Percentiles rank a stretch among this genome's conserved stretches.
These are phyloP conservation scores for Ormyrus pomaceus DNA, from an alignment of 2,888 invertebrate species.

Conservation along the genomic window DNA sequence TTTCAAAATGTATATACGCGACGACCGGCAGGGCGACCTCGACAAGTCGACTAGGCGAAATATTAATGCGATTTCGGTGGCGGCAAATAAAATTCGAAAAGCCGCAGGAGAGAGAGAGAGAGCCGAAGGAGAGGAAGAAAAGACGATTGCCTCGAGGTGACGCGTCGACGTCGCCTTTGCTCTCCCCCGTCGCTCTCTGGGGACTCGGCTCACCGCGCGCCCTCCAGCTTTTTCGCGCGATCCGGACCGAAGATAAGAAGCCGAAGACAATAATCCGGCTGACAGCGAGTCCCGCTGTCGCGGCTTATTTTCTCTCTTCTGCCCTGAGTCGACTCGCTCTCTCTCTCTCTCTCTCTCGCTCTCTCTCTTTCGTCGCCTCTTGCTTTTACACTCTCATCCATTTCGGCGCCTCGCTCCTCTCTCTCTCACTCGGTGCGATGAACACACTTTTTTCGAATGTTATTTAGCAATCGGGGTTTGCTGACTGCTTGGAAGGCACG, in stretches of 20 bases:
- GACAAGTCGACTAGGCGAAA: neutral
- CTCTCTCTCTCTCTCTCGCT: conserved; percentile 1
- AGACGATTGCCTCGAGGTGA: too few relatives aligned
- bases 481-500: neutral
- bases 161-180: neutral
- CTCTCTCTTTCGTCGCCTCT: conserved; percentile 16
- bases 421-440: neutral
- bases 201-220: conserved; percentile 38
- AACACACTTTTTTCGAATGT: conserved; percentile 11
- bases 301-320: conserved; percentile 67
- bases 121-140: neutral
- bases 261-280: conserved; percentile 75
- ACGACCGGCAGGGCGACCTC: too few relatives aligned
- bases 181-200: conserved; percentile 21
- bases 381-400: conserved; percentile 4
- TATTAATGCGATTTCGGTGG: neutral
- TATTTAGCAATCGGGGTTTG: conserved; percentile 19
- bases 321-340: conserved; percentile 16
- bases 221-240: neutral
- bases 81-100: conserved; percentile 29
- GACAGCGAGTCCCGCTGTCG: conserved; percentile 70
- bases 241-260: conserved; percentile 70
- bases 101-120: neutral
- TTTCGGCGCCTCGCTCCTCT: neutral
- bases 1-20: too few relatives aligned